phyloP scores from a whole-genome alignment of 2,888 invertebrate species.

The Phlogophora meticulosa region DNA sequence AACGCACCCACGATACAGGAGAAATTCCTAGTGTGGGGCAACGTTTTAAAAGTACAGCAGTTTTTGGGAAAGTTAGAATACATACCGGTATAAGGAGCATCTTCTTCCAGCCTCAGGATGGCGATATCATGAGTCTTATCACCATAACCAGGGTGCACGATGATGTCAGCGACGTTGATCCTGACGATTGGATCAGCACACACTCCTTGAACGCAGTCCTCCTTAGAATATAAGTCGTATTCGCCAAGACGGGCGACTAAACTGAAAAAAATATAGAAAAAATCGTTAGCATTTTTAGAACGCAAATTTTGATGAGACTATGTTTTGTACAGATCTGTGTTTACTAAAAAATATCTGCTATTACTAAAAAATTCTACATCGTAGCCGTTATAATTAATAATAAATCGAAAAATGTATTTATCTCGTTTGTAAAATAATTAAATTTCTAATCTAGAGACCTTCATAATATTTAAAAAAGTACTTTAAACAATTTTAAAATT shows the following conservation, averaged over 20 bases:
- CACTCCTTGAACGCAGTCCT: constrained; percentile 71
- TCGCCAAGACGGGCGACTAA: constrained; percentile 78
- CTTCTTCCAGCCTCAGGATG: constrained; percentile 67
- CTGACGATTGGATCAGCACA: constrained; percentile 64
- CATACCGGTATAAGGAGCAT: constrained; percentile 75
- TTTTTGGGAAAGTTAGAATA: not conserved
- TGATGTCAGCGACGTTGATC: constrained; percentile 58
- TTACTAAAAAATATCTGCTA: not conserved
- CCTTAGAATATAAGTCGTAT: constrained; percentile 71
- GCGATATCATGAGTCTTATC: constrained; percentile 74
- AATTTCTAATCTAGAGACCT: too few species aligned
- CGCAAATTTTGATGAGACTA: not conserved
- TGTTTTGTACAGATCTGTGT: not conserved
- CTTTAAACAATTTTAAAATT: too few species aligned
- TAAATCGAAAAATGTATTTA: too few species aligned
- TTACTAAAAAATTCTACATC: too few species aligned
- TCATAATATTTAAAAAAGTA: too few species aligned
- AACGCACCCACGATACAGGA: too few species aligned
- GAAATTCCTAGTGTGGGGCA: too few species aligned
- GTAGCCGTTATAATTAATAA: too few species aligned
- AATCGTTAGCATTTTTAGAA: constrained; percentile 3
- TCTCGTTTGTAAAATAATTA: too few species aligned
- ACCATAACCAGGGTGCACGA: constrained; percentile 68
- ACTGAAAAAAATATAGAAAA: constrained; percentile 53
- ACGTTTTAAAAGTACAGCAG: too few species aligned